Percentiles rank a stretch among this genome's conserved stretches.
phyloP scores from a whole-genome alignment of 2,797 vertebrate genomes.

The Microcaecilia unicolor region DNA sequence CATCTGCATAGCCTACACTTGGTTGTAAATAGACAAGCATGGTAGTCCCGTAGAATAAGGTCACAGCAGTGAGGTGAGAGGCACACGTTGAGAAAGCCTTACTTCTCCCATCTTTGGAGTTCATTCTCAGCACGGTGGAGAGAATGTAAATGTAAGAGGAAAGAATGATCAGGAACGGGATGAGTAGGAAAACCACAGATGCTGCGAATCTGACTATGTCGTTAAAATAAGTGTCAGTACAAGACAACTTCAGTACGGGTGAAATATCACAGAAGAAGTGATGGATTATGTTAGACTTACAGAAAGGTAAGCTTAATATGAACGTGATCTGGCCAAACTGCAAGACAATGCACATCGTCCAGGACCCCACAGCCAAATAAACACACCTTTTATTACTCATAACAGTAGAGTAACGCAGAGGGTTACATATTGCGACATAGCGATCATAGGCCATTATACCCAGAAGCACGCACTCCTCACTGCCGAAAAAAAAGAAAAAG shows the following conservation, averaged over 20 bases:
- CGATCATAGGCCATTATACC: constrained; percentile 18
- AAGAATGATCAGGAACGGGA: constrained; percentile 13
- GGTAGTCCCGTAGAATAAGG: constrained; percentile 27
- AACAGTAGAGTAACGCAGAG: constrained; percentile 17
- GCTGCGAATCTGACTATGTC: constrained; percentile 16
- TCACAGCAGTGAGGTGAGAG: constrained; percentile 22
- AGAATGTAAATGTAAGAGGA: constrained; percentile 19
- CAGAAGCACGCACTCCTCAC: constrained; percentile 17
- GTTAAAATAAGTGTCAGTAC: constrained; percentile 10
- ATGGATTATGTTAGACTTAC: constrained; percentile 2
- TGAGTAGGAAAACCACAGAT: constrained; percentile 7
- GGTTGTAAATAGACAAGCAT: constrained; percentile 29
- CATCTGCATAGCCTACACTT: not conserved
- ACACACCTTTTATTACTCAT: too few relatives aligned
- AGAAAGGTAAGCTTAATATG: constrained; percentile 10
- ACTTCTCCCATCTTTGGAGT: not conserved
- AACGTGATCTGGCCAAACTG: constrained; percentile 17
- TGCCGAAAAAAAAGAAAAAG: constrained; percentile 13
- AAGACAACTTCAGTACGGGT: constrained; percentile 15
- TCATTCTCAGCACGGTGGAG: constrained; percentile 9
- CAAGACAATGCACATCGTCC: constrained; percentile 10
- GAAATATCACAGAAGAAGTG: constrained; percentile 30
- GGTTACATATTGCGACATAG: constrained; percentile 14
- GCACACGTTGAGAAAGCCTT: constrained; percentile 25
- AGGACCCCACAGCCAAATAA: constrained; percentile 10